Percentiles rank a stretch among this genome's conserved stretches.
Evolutionary conservation across 2,113 vertebrate genomes (phyloP).

Genomic region (Pterocles burchelli): DNA sequence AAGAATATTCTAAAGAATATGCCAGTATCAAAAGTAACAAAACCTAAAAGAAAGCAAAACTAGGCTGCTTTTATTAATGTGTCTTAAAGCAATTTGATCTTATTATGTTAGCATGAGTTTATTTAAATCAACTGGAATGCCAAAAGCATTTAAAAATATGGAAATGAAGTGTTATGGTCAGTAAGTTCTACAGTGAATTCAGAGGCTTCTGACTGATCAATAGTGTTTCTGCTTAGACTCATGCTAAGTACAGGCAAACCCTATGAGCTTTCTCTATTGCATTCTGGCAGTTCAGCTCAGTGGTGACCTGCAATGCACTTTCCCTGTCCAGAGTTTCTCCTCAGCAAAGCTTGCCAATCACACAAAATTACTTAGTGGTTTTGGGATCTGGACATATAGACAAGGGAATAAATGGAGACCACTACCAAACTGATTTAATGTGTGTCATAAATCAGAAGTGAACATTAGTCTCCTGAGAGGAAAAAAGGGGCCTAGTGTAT

Average conservation of each 20-base stretch:
- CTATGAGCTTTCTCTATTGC: background rate
- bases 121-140: background rate
- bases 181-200: background rate
- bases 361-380: conserved; percentile 58
- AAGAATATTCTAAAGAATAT: background rate
- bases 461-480: background rate
- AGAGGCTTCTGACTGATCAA: background rate
- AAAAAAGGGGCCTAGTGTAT: background rate
- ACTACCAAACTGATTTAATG: conserved; percentile 36
- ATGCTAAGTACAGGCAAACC: background rate
- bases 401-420: conserved; percentile 29
- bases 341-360: conserved; percentile 20
- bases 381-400: background rate
- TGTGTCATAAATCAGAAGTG: conserved; percentile 38
- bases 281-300: background rate
- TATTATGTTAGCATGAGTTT: background rate
- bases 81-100: background rate
- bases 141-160: background rate
- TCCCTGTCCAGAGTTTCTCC: background rate
- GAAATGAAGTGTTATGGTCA: background rate
- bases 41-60: background rate
- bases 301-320: conserved; percentile 7
- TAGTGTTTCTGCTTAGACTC: background rate
- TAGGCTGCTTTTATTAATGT: background rate
- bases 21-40: background rate